phyloP scores from a whole-genome alignment of 2,113 vertebrate genomes.

The Hucho hucho region DNA sequence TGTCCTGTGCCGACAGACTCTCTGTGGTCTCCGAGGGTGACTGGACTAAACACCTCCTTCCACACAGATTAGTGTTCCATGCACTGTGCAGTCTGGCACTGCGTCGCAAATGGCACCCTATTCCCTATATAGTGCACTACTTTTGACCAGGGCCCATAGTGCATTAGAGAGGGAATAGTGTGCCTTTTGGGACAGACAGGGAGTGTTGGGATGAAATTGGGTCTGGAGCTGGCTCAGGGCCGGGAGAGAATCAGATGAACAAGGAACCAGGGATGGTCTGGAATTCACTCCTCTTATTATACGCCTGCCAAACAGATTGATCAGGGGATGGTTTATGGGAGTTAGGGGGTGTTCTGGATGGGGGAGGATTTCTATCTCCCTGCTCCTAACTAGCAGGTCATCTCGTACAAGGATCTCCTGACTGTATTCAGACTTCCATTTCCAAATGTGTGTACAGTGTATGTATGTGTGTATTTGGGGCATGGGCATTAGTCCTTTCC shows the following conservation, averaged over 20 bases:
- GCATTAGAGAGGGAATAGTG: too few species aligned
- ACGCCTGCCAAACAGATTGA: constrained; percentile 23
- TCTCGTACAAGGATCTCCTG: not conserved
- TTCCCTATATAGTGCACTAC: too few species aligned
- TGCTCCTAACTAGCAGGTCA: not conserved
- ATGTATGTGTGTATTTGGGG: not conserved
- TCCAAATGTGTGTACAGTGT: not conserved
- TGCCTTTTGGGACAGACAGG: too few species aligned
- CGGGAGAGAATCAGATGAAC: not conserved
- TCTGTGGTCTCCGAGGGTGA: constrained; percentile 12
- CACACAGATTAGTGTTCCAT: constrained; percentile 27
- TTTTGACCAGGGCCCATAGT: too few species aligned
- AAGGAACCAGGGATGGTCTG: not conserved
- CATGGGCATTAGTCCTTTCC: not conserved
- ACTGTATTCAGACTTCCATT: not conserved
- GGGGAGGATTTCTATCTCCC: not conserved
- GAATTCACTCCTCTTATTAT: constrained; percentile 1
- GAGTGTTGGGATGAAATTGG: not conserved
- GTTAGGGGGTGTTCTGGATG: not conserved
- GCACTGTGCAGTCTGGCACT: not conserved
- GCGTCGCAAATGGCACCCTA: too few species aligned
- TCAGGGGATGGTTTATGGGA: constrained; percentile 1
- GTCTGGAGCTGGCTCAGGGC: not conserved
- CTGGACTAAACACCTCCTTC: not conserved
- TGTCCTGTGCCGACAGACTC: not conserved